A percentile compares a stretch with the other conserved stretches of the same genome.
Evolutionary conservation across 2,797 vertebrate species (phyloP).

Genomic region (Hippopotamyrus pictus): DNA sequence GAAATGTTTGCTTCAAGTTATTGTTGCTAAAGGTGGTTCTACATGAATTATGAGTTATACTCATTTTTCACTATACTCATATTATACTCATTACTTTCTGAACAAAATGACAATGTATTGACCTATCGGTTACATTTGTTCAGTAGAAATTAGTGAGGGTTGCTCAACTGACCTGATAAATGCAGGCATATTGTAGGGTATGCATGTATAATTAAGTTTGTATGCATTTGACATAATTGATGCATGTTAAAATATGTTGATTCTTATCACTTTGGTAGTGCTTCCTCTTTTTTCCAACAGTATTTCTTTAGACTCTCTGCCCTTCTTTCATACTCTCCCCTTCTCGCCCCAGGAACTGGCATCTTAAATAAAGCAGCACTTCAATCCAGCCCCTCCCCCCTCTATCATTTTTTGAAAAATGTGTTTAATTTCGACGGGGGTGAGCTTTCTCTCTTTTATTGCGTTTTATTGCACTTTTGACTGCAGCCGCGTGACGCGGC

Average conservation of each 20-base stretch:
- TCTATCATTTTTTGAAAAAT: constrained; percentile 16
- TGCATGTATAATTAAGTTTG: background rate
- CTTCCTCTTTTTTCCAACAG: too few species aligned
- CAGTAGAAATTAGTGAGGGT: background rate
- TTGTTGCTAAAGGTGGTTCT: background rate
- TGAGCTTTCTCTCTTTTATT: background rate
- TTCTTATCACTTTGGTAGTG: background rate
- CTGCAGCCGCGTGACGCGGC: background rate
- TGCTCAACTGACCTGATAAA: background rate
- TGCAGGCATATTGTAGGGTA: background rate
- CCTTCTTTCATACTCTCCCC: background rate
- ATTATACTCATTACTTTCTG: background rate
- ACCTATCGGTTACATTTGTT: background rate
- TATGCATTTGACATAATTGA: background rate
- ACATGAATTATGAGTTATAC: background rate
- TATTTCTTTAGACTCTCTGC: background rate
- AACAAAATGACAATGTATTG: background rate
- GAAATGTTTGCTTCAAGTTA: background rate
- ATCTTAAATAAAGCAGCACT: background rate
- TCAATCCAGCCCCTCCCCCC: background rate
- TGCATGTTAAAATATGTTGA: background rate
- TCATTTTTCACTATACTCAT: background rate
- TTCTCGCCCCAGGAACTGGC: constrained; percentile 4
- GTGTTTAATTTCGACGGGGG: background rate
- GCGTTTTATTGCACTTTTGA: constrained; percentile 1